Percentiles rank a stretch among this genome's conserved stretches.
phyloP scores from a whole-genome alignment of 2,888 invertebrate genomes.

The Theretra japonica region DNA sequence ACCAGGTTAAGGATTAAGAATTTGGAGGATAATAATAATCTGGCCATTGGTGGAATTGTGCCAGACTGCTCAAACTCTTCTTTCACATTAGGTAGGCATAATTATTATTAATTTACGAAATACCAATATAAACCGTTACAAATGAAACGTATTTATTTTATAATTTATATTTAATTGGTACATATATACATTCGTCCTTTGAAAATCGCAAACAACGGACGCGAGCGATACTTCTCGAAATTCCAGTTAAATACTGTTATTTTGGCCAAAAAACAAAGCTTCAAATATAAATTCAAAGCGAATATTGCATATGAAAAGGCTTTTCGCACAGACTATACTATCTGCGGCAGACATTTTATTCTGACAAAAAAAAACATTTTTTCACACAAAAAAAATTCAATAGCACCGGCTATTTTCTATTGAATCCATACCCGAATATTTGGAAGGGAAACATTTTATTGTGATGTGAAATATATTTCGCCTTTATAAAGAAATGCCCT shows the following conservation, averaged over 20 bases:
- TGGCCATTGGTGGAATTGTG: too few species aligned
- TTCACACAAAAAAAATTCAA: neutral
- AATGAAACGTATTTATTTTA: too few species aligned
- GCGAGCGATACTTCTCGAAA: neutral
- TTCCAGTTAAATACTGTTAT: neutral
- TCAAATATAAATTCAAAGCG: neutral
- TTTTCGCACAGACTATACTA: neutral
- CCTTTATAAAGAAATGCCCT: neutral
- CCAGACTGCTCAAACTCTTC: too few species aligned
- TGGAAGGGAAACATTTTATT: slow-evolving; percentile 1
- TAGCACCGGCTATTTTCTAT: neutral
- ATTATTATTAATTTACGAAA: too few species aligned
- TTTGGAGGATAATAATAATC: too few species aligned
- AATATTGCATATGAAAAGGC: slow-evolving; percentile 10
- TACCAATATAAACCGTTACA: too few species aligned
- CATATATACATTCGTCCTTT: too few species aligned
- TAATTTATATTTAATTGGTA: neutral
- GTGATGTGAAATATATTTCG: slow-evolving; percentile 13
- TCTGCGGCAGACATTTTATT: neutral
- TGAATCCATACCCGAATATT: slow-evolving; percentile 17
- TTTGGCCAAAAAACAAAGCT: neutral
- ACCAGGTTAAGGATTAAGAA: too few species aligned
- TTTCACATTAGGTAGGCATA: too few species aligned
- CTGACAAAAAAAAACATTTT: neutral
- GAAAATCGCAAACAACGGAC: neutral